Evolutionary conservation across 2,797 vertebrate genomes (phyloP).

Genomic region (Lepus townsendii): DNA sequence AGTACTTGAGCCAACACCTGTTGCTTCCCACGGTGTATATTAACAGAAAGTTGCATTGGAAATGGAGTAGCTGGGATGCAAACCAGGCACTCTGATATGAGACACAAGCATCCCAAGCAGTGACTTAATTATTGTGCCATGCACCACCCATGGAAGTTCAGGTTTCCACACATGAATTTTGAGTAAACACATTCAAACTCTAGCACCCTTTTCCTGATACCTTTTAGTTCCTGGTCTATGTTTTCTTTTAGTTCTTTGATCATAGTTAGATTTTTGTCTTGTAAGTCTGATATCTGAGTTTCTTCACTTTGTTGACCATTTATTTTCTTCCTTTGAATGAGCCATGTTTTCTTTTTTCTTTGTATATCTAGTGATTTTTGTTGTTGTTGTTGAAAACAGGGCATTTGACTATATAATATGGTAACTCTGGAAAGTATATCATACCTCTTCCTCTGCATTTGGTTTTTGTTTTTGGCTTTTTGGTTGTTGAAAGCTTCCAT

Average conservation of each 20-base stretch:
- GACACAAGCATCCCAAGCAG: too few relatives aligned
- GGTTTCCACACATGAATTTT: background rate
- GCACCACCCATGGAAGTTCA: background rate
- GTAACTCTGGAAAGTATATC: background rate
- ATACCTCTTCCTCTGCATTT: background rate
- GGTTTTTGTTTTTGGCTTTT: background rate
- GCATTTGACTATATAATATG: background rate
- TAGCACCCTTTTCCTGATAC: background rate
- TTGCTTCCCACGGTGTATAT: too few relatives aligned
- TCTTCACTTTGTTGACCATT: background rate
- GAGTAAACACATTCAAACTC: background rate
- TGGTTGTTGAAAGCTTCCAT: background rate
- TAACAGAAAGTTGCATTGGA: too few relatives aligned
- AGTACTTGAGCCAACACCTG: too few relatives aligned
- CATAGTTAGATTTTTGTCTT: background rate
- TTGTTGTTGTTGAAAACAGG: background rate
- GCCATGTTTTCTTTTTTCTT: background rate
- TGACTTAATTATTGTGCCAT: too few relatives aligned
- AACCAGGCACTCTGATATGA: too few relatives aligned
- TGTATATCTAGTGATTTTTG: background rate
- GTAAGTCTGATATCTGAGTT: background rate
- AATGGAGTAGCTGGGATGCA: too few relatives aligned
- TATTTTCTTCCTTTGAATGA: slow-evolving; percentile 28
- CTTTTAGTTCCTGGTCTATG: background rate
- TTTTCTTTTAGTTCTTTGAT: slow-evolving; percentile 33